Base-by-base conservation (phyloP, 2,888 invertebrate species). In the Invenusta paracnida region DNA sequence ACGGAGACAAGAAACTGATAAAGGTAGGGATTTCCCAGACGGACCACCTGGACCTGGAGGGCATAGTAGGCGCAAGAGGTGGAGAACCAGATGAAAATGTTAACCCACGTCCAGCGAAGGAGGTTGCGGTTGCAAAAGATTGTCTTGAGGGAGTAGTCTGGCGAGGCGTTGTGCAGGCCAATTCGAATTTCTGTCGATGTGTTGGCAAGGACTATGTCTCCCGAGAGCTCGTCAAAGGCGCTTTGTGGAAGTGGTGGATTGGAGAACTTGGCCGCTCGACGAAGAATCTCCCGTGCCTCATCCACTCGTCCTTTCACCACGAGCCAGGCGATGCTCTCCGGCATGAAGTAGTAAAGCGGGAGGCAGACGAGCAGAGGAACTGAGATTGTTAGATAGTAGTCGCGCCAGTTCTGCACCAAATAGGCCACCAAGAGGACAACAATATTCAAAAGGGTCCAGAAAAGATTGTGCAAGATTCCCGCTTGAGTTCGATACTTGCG, bases 401-500 rank as follows among this genome's bases (percentile, higher is more conserved):
- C 23, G 25, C 28, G 23, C 79, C 79, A 79, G 28, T 79, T 27
- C n/a, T 27, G 23, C 25, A 79, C 28, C 2, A 79, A 79, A n/a
- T 79, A 79, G 5, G n/a, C 79, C 2, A 79, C n/a, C n/a, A 79
- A 11, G n/a, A 23, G 2, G 28, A 79, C 25, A 79, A 79, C 28
- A 2, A 23, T 25, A n/a, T 27, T 79, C 2, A n/a, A 2, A 2
- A 79, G 5, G n/a, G 28, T 79, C 83, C 83, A 82, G 30, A 82
- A 48, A 11, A 48, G 87, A 73, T 88, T 88, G 86, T 88, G 88
- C 66, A 85, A 31, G 17, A 88, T 88, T 66, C 88, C 87, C 27
- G 86, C 84, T 17, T 88, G 84, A 13, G 88, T 86, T 28, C 88
- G 84, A 84, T 88, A 85, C 73, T 88, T 88, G 11, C 87, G 87